Percentiles rank a stretch among this genome's conserved stretches.
Evolutionary conservation across 2,888 invertebrate species (phyloP).

Genomic region (Polylopha cassiicola): DNA sequence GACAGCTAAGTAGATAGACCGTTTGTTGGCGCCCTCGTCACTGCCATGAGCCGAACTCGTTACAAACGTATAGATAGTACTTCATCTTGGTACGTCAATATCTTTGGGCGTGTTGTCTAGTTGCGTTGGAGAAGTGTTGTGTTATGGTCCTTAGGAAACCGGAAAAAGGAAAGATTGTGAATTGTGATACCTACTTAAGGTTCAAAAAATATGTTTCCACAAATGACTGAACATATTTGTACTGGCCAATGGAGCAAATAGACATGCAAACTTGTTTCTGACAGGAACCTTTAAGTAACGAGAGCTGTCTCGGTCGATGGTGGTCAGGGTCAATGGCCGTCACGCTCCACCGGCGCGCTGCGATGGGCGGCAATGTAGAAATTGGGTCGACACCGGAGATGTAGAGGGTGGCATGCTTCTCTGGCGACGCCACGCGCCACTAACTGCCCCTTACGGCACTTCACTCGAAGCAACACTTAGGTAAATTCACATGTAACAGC

Average conservation of each 20-base stretch:
- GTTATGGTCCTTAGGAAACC: too few species aligned
- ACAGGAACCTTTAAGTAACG: too few species aligned
- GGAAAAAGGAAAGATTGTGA: too few species aligned
- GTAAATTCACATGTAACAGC: background rate
- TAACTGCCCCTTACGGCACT: conserved; percentile 28
- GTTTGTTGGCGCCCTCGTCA: conserved; percentile 9
- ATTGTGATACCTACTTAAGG: too few species aligned
- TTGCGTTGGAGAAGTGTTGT: too few species aligned
- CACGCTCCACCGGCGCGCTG: conserved; percentile 26
- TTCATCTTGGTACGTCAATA: too few species aligned
- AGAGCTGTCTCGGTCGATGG: conserved; percentile 10
- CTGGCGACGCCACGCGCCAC: conserved; percentile 46
- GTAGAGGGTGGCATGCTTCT: conserved; percentile 28
- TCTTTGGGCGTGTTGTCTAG: too few species aligned
- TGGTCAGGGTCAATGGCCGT: conserved; percentile 28
- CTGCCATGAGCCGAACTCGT: too few species aligned
- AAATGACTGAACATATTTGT: conserved; percentile 7
- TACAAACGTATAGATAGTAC: too few species aligned
- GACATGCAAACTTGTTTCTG: conserved; percentile 15
- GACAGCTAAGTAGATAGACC: conserved; percentile 14
- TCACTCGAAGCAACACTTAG: background rate
- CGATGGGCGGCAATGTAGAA: conserved; percentile 21
- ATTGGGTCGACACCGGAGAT: conserved; percentile 21
- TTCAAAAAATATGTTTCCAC: too few species aligned
- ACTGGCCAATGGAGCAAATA: conserved; percentile 12